These are phyloP conservation scores for Vulpes lagopus DNA, from an alignment of 2,113 vertebrate genomes.

Conservation along the genomic window DNA sequence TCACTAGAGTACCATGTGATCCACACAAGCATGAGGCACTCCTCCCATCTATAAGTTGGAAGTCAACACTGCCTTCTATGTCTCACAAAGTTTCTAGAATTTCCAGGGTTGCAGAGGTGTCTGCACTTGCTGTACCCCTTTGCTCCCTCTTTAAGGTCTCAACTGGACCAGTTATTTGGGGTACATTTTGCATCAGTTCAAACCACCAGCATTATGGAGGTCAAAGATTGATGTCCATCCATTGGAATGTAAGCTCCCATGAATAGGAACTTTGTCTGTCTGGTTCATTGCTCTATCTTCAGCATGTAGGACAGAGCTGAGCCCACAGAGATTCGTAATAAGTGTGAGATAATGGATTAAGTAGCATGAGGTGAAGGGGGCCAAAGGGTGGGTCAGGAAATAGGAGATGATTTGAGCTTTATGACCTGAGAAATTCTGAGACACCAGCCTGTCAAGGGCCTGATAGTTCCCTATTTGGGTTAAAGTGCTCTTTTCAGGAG, in stretches of 20 bases:
- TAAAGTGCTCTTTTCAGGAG: neutral
- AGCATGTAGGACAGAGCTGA: neutral
- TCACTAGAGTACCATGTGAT: neutral
- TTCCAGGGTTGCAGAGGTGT: neutral
- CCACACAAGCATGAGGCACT: neutral
- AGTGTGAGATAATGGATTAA: neutral
- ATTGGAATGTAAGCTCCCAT: neutral
- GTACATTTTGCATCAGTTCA: neutral
- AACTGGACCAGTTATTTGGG: neutral
- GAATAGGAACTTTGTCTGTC: neutral
- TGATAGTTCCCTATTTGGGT: neutral
- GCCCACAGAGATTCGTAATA: neutral
- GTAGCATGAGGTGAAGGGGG: accelerated
- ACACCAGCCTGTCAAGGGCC: neutral
- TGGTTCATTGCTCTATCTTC: neutral
- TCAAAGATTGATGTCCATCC: neutral
- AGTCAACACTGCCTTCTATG: neutral
- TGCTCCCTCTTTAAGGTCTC: neutral
- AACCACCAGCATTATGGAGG: neutral
- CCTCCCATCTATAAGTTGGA: neutral
- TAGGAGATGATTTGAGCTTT: no score
- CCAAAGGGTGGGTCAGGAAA: neutral
- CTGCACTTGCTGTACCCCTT: neutral
- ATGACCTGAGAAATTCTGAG: neutral
- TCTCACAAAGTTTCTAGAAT: neutral